Percentiles rank a stretch among this genome's conserved stretches.
phyloP scores from a whole-genome alignment of 2,888 invertebrate species.

The Ichneumoninae sp. region DNA sequence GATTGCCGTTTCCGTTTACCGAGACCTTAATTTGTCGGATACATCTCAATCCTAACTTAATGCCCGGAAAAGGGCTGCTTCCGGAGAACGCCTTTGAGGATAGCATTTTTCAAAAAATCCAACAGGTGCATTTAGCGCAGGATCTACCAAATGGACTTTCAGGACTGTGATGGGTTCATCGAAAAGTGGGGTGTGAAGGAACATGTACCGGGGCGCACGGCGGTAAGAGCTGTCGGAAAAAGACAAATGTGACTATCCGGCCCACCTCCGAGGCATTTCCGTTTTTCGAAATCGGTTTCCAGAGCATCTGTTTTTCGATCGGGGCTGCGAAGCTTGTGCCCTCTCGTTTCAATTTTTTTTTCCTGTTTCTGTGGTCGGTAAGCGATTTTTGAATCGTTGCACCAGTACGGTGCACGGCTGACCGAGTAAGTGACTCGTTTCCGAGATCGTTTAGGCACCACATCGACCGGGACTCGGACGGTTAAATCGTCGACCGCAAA shows the following conservation, averaged over 20 bases:
- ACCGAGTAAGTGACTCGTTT: conserved; percentile 61
- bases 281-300: conserved; percentile 61
- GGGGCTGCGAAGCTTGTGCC: neutral
- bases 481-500: conserved; percentile 59
- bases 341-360: conserved; percentile 14
- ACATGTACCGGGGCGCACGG: conserved; percentile 37
- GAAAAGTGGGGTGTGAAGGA: conserved; percentile 51
- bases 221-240: conserved; percentile 12
- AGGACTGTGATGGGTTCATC: conserved; percentile 53
- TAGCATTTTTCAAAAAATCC: neutral
- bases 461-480: conserved; percentile 57
- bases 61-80: conserved; percentile 22
- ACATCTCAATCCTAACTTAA: conserved; percentile 42
- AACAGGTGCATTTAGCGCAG: conserved; percentile 42
- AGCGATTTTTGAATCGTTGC: conserved; percentile 50
- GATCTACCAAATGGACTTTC: conserved; percentile 36
- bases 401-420: conserved; percentile 26
- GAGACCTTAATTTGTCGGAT: conserved; percentile 15
- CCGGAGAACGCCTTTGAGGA: conserved; percentile 3
- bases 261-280: conserved; percentile 31
- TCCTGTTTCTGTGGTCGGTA: conserved; percentile 47
- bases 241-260: conserved; percentile 33
- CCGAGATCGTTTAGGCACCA: conserved; percentile 62
- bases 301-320: conserved; percentile 58
- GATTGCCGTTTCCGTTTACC: neutral